Conservation (phyloP, 1,140 invertebrate genomes). For the Conus ventricosus region DNA sequence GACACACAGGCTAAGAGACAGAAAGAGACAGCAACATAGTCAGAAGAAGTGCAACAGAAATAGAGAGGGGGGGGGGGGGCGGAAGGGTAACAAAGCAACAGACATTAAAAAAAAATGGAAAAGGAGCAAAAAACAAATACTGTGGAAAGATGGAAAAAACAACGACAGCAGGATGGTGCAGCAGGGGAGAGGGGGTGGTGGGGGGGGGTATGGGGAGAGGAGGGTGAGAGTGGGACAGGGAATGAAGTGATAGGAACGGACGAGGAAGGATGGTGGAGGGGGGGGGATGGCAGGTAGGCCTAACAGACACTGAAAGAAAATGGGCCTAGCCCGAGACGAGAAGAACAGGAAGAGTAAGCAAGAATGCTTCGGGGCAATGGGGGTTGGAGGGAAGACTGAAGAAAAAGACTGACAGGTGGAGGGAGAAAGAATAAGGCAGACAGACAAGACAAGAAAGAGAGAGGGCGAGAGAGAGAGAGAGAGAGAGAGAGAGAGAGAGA, state of each 20-base stretch:
- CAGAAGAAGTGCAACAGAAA: not conserved
- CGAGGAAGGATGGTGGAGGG: not conserved
- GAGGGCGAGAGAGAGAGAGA: no score
- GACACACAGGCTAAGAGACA: not conserved
- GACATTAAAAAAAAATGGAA: not conserved
- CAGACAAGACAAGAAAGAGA: no score
- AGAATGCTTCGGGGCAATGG: not conserved
- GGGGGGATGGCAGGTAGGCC: not conserved
- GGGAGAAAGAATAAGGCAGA: no score
- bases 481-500: no score
- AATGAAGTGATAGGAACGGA: no score
- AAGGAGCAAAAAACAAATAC: not conserved
- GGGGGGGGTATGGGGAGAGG: not conserved
- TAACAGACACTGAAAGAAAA: not conserved
- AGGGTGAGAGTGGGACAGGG: not conserved
- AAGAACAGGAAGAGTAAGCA: not conserved
- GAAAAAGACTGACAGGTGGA: no score
- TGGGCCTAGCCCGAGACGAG: not conserved
- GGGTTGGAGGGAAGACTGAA: not conserved
- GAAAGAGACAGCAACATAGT: not conserved
- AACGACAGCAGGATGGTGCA: no score
- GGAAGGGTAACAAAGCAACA: not conserved
- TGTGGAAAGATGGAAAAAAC: no score
- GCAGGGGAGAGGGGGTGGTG: not conserved
- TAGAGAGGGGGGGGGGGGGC: not conserved